Percentiles rank a stretch among this genome's conserved stretches.
Evolutionary conservation across 1,140 invertebrate genomes (phyloP).

Genomic region (Helicoverpa zea): DNA sequence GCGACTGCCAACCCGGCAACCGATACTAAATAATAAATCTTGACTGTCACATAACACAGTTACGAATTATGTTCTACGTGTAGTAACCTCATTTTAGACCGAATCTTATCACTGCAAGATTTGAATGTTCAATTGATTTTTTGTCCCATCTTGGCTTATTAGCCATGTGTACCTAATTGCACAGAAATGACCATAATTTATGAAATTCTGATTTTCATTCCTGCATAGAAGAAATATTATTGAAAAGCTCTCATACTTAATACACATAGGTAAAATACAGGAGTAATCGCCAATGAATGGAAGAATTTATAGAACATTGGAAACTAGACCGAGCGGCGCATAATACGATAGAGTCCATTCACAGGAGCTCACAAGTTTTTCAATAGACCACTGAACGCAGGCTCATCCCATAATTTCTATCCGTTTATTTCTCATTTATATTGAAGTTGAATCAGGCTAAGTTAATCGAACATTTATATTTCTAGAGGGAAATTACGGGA

Average conservation of each 20-base stretch:
- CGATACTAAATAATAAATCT: slow-evolving; percentile 51
- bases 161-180: too few relatives aligned
- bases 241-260: too few relatives aligned
- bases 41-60: slow-evolving; percentile 38
- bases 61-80: slow-evolving; percentile 35
- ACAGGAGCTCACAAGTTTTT: neutral
- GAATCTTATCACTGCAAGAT: slow-evolving; percentile 4
- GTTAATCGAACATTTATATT: neutral
- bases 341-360: neutral
- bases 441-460: neutral
- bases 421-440: neutral
- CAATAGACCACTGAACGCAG: neutral
- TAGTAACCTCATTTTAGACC: slow-evolving; percentile 37
- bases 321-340: neutral
- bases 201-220: too few relatives aligned
- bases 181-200: too few relatives aligned
- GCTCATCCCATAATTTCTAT: neutral
- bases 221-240: too few relatives aligned
- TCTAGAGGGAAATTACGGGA: too few relatives aligned
- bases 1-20: slow-evolving; percentile 51
- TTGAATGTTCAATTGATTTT: neutral
- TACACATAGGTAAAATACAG: neutral
- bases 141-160: too few relatives aligned
- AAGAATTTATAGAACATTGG: neutral
- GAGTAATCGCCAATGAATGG: neutral